Percentiles rank a stretch among this genome's conserved stretches.
Conservation (phyloP, 2,797 vertebrate genomes). For the Phalloptychus januarius region DNA sequence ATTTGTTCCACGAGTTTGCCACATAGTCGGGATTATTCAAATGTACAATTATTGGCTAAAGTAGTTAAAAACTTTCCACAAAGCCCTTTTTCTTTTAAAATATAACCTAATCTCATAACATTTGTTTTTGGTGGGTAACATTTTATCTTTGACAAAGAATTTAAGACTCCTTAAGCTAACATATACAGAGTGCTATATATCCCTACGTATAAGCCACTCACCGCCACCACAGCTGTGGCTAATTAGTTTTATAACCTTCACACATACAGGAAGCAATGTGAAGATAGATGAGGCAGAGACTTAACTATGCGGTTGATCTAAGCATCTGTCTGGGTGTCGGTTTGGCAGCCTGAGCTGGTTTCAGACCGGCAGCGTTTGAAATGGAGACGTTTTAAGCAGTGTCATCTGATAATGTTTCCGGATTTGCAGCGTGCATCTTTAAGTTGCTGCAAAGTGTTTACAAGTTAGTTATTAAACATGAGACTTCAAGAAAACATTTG, state of each 20-base stretch:
- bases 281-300: slow-evolving; percentile 53
- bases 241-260: slow-evolving; percentile 66
- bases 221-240: slow-evolving; percentile 62
- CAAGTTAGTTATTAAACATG: slow-evolving; percentile 28
- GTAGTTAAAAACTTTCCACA: background rate
- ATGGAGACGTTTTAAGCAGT: background rate
- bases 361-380: background rate
- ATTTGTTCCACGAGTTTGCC: background rate
- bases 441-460: slow-evolving; percentile 5
- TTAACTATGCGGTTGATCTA: slow-evolving; percentile 45
- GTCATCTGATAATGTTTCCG: background rate
- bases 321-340: slow-evolving; percentile 26
- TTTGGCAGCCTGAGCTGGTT: slow-evolving; percentile 7
- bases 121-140: background rate
- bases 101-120: background rate
- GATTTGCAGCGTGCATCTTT: slow-evolving; percentile 7
- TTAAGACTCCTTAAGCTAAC: slow-evolving; percentile 11
- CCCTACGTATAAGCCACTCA: slow-evolving; percentile 22
- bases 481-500: slow-evolving; percentile 14
- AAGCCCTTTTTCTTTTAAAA: background rate
- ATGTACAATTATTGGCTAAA: background rate
- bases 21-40: background rate
- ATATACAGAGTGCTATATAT: slow-evolving; percentile 20
- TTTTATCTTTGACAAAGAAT: background rate
- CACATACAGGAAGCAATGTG: slow-evolving; percentile 63